Evolutionary conservation across 2,113 vertebrate species (phyloP).

Genomic region (Pluvialis apricaria): DNA sequence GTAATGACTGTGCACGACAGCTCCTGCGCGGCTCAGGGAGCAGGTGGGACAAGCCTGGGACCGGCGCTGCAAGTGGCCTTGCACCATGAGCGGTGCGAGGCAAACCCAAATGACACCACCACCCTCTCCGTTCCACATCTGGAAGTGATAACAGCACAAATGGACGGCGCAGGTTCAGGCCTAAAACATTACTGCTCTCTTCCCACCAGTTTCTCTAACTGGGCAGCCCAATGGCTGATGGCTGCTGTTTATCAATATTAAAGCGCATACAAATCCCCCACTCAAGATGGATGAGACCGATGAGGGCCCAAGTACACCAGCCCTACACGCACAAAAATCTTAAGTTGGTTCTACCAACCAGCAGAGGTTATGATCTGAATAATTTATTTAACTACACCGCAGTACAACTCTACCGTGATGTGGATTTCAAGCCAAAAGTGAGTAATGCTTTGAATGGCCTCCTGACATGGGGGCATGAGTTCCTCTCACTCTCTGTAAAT

Average conservation of each 20-base stretch:
- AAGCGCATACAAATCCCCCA: not conserved
- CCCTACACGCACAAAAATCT: not conserved
- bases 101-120: not conserved
- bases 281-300: not conserved
- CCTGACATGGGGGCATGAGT: not conserved
- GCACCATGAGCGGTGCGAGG: not conserved
- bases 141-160: not conserved
- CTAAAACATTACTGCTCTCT: not conserved
- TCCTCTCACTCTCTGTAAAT: not conserved
- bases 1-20: not conserved
- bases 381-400: not conserved
- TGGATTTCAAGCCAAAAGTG: not conserved
- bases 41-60: not conserved
- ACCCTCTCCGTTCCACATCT: not conserved
- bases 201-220: fast-evolving
- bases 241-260: not conserved
- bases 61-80: not conserved
- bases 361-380: not conserved
- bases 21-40: not conserved
- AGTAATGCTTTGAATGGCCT: not conserved
- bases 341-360: not conserved
- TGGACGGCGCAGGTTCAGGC: not conserved
- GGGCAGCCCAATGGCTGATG: too few species aligned
- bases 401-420: not conserved
- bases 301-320: not conserved